phyloP scores from a whole-genome alignment of 1,140 invertebrate species.

The Dendroctonus valens region DNA sequence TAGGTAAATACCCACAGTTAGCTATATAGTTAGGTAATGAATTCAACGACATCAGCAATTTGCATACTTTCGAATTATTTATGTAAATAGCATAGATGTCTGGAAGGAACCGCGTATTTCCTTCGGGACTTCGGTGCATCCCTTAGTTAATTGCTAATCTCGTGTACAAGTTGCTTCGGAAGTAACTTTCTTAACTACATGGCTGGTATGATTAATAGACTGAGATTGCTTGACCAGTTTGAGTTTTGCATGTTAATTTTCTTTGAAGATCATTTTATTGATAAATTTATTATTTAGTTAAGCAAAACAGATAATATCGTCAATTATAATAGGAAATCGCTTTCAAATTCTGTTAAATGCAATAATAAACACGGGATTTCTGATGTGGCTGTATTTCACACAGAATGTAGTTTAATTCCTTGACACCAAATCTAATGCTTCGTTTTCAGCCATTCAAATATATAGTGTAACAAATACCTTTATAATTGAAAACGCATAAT shows the following conservation, averaged over 20 bases:
- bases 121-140: constrained; percentile 28
- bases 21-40: constrained; percentile 15
- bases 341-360: too few relatives aligned
- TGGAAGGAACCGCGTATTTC: constrained; percentile 20
- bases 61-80: constrained; percentile 29
- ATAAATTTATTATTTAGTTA: too few relatives aligned
- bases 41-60: constrained; percentile 25
- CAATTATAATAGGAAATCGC: too few relatives aligned
- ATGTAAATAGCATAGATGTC: constrained; percentile 27
- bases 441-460: too few relatives aligned
- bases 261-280: neutral
- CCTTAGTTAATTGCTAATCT: constrained; percentile 30
- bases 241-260: constrained; percentile 11
- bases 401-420: too few relatives aligned
- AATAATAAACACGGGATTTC: too few relatives aligned
- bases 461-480: too few relatives aligned
- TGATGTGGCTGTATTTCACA: too few relatives aligned
- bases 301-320: too few relatives aligned
- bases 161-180: constrained; percentile 19
- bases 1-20: neutral
- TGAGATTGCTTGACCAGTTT: constrained; percentile 27
- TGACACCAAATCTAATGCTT: too few relatives aligned
- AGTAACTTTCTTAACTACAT: constrained; percentile 20
- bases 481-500: too few relatives aligned
- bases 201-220: constrained; percentile 21